phyloP scores from a whole-genome alignment of 1,140 invertebrate species.

The Euwallacea similis region DNA sequence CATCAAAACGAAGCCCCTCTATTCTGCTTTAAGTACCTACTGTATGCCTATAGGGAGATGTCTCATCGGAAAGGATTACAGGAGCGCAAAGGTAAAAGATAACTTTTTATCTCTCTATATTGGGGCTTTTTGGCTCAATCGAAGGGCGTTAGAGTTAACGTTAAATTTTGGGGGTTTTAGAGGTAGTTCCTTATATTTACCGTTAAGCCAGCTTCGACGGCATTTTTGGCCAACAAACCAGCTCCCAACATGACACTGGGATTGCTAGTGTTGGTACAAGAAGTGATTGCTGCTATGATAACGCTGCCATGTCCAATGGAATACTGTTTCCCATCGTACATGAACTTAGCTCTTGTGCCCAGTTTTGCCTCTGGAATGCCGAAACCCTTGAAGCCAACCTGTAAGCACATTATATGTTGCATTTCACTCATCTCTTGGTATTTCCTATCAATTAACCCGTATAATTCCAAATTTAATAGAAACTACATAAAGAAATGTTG shows the following conservation, averaged over 20 bases:
- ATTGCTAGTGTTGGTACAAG: slow-evolving; percentile 97
- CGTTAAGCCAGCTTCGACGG: slow-evolving; percentile 84
- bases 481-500: too few relatives aligned
- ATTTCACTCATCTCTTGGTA: not conserved
- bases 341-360: slow-evolving; percentile 69
- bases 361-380: slow-evolving; percentile 75
- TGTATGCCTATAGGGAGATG: too few relatives aligned
- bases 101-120: too few relatives aligned
- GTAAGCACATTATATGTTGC: not conserved
- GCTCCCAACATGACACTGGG: slow-evolving; percentile 97
- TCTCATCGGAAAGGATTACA: too few relatives aligned
- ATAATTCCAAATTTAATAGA: not conserved
- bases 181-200: slow-evolving; percentile 6
- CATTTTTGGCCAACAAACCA: slow-evolving; percentile 92
- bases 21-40: too few relatives aligned
- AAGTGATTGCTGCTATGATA: slow-evolving; percentile 96
- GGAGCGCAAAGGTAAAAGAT: too few relatives aligned
- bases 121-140: too few relatives aligned
- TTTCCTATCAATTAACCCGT: not conserved
- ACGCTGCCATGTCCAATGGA: slow-evolving; percentile 89
- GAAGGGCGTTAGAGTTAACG: not conserved
- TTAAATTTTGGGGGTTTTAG: not conserved
- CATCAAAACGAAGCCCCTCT: too few relatives aligned
- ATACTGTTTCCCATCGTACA: slow-evolving; percentile 81
- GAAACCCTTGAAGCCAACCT: slow-evolving; percentile 96